Conservation (phyloP, 1,140 invertebrate genomes). For the Pseudomyrmex sp. region DNA sequence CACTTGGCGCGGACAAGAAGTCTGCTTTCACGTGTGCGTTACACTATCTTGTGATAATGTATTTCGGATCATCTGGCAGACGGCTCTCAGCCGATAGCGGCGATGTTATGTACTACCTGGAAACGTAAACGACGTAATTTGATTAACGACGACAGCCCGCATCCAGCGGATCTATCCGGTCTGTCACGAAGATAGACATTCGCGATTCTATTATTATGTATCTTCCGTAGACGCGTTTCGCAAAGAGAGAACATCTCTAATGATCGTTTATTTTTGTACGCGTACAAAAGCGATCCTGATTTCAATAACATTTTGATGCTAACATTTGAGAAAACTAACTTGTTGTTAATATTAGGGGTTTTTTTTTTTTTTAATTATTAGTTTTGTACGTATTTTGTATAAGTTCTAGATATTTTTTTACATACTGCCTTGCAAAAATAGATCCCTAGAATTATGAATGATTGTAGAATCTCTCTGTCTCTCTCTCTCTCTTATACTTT, state of each 20-base stretch:
- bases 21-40: constrained; percentile 19
- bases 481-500: too few relatives aligned
- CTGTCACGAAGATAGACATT: constrained; percentile 35
- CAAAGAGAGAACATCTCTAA: background rate
- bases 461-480: background rate
- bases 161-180: constrained; percentile 44
- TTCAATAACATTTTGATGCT: background rate
- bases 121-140: constrained; percentile 60
- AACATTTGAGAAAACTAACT: background rate
- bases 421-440: background rate
- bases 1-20: constrained; percentile 37
- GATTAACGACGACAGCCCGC: constrained; percentile 58
- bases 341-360: too few relatives aligned
- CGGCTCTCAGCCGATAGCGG: constrained; percentile 37
- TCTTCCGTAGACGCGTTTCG: background rate
- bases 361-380: too few relatives aligned
- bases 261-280: background rate
- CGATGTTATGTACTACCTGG: constrained; percentile 52
- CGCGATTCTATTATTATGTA: constrained; percentile 28
- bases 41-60: constrained; percentile 52
- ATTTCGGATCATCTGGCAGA: constrained; percentile 56
- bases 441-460: background rate
- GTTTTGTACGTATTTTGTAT: background rate
- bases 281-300: background rate
- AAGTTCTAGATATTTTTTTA: constrained; percentile 8